A percentile compares a stretch with the other conserved stretches of the same genome.
phyloP scores from a whole-genome alignment of 2,888 invertebrate genomes.

The Julus scandinavius region DNA sequence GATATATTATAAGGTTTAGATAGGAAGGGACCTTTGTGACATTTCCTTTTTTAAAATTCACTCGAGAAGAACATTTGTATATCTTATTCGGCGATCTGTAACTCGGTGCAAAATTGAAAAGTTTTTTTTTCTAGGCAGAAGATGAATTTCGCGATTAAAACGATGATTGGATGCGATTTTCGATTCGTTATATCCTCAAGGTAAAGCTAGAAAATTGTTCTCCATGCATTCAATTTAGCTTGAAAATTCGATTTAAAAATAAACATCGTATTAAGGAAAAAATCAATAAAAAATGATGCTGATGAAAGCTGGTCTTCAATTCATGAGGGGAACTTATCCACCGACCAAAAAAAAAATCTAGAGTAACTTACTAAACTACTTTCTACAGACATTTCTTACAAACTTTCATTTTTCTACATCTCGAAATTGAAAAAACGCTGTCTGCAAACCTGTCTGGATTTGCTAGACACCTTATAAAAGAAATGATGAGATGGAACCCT shows the following conservation, averaged over 20 bases:
- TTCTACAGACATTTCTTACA: no score
- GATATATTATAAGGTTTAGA: not conserved
- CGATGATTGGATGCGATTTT: constrained; percentile 19
- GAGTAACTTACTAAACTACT: no score
- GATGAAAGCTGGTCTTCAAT: not conserved
- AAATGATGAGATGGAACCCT: no score
- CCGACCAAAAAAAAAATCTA: no score
- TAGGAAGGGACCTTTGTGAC: constrained; percentile 27
- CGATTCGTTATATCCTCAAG: not conserved
- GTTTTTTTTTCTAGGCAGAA: not conserved
- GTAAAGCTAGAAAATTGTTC: not conserved
- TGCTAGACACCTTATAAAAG: no score
- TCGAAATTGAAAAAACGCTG: not conserved
- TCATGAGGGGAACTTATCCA: not conserved
- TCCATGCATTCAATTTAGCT: not conserved
- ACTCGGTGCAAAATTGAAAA: constrained; percentile 21
- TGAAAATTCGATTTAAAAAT: constrained; percentile 22
- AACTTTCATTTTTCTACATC: not conserved
- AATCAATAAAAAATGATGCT: not conserved
- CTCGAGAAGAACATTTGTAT: constrained; percentile 30
- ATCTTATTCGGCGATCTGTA: constrained; percentile 20
- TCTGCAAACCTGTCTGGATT: not conserved
- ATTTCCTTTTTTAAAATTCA: constrained; percentile 30
- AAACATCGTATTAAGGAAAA: constrained; percentile 9
- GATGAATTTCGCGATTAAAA: constrained; percentile 8